Percentiles rank a stretch among this genome's conserved stretches.
Conservation (phyloP, 1,140 invertebrate species). For the Eriocheir sinensis region DNA sequence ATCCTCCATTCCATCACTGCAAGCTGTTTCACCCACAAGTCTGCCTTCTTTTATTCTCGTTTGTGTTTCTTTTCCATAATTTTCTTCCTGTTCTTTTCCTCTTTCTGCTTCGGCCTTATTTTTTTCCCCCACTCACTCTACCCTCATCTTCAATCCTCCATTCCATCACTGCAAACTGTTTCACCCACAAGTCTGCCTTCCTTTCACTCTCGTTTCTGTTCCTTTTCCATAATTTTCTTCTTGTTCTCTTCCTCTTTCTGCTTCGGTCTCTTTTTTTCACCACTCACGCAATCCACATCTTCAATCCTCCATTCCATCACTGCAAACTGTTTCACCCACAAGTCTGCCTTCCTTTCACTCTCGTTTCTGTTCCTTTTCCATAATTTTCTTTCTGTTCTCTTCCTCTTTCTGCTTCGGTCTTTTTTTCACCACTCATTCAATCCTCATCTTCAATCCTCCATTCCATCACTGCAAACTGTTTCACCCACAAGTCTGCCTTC, state of each 20-base stretch:
- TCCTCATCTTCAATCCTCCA: not conserved
- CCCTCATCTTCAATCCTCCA: no score
- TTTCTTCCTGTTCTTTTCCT: not conserved
- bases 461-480: not conserved
- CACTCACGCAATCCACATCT: not conserved
- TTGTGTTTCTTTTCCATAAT: not conserved
- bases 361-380: not conserved
- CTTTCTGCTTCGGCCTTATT: not conserved
- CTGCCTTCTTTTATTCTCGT: no score
- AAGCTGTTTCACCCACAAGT: no score
- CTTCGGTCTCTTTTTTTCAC: no score
- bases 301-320: constrained; percentile 11
- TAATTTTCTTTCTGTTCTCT: not conserved
- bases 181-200: no score
- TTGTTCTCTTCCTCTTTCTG: not conserved
- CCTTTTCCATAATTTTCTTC: not conserved
- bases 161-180: no score
- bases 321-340: not conserved
- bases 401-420: not conserved
- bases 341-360: not conserved
- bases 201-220: no score
- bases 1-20: no score
- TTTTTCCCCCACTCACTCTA: not conserved
- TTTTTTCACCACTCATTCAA: not conserved
- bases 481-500: no score